Base-by-base conservation (phyloP, 2,797 vertebrate species). In the Enteromius anoplus region DNA sequence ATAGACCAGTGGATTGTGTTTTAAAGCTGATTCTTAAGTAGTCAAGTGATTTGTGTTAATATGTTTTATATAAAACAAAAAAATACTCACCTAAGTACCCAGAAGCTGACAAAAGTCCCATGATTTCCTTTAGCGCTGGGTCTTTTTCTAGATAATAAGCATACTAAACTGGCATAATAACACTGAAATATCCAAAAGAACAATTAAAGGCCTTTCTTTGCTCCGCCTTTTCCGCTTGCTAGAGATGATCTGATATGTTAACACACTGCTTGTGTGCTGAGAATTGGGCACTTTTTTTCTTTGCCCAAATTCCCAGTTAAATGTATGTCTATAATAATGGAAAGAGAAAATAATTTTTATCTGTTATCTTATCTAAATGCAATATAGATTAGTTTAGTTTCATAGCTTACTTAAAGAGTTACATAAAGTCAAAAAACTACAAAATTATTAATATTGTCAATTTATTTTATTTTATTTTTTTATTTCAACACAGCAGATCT, bases 141-240 rank as follows among this genome's bases (percentile, higher is more conserved):
- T 40, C 47, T 70, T 82, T 72, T 53, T 66, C 4, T 19, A 32
- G 14, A 17, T 12, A 55, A 26, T 45, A n/a, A 26, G n/a, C 51
- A 7, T 12, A 8, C 21, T 42, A 49, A 26, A 79, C 40, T 80
- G 49, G 69, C 51, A 60, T 71, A 71, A 78, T 65, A 5, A 55
- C 53, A 40, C 49, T 65, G 49, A 21, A 3, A 15, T 40, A 80
- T 37, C 34, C 51, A 76, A n/a, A 40, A 75, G n/a, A 78, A 70
- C 84, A 51, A 80, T 85, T 80, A 69, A 68, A 85, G 15, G 5
- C 49, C 81, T 76, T 79, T 81, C 37, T 42, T 76, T 42, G 75
- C 85, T 78, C 87, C 84, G 47, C 87, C 87, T 84, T 81, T 88
- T 88, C 86, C 86, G 75, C 45, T 88, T 45, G 60, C 29, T 34